Evolutionary conservation across 2,888 invertebrate species (phyloP).

Genomic region (Sphinx pinastri): DNA sequence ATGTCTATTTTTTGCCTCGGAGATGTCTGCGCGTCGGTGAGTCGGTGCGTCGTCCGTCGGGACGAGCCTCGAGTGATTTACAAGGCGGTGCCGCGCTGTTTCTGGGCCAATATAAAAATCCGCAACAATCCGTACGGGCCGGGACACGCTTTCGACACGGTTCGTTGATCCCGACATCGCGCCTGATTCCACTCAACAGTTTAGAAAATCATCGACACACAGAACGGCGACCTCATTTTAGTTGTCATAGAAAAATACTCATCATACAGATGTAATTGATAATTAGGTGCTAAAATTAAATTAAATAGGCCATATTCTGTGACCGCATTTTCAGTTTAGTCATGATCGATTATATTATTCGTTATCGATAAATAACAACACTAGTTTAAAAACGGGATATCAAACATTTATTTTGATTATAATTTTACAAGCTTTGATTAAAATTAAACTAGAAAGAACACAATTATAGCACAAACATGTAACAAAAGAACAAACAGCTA

Average conservation of each 20-base stretch:
- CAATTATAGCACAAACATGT: neutral
- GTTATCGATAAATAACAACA: slow-evolving; percentile 18
- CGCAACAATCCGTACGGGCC: slow-evolving; percentile 52
- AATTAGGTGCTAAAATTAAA: too few relatives aligned
- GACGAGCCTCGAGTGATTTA: slow-evolving; percentile 70
- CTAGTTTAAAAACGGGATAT: neutral
- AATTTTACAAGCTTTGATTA: neutral
- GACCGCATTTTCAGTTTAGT: too few relatives aligned
- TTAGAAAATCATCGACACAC: slow-evolving; percentile 13
- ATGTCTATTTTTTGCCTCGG: slow-evolving; percentile 79
- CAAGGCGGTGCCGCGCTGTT: slow-evolving; percentile 68
- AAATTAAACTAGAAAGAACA: neutral
- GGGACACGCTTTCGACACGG: slow-evolving; percentile 47
- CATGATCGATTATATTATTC: neutral
- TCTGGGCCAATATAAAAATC: slow-evolving; percentile 72
- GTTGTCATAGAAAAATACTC: neutral
- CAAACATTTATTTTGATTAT: slow-evolving; percentile 10
- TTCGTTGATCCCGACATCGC: slow-evolving; percentile 63
- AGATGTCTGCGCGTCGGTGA: slow-evolving; percentile 60
- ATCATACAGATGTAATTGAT: neutral
- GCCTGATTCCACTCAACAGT: neutral
- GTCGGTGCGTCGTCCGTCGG: slow-evolving; percentile 46
- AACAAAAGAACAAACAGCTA: too few relatives aligned
- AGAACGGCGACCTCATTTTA: slow-evolving; percentile 2
- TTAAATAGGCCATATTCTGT: too few relatives aligned